Percentiles rank a stretch among this genome's conserved stretches.
Conservation (phyloP, 2,797 vertebrate species). For the Eidolon dupreanum region DNA sequence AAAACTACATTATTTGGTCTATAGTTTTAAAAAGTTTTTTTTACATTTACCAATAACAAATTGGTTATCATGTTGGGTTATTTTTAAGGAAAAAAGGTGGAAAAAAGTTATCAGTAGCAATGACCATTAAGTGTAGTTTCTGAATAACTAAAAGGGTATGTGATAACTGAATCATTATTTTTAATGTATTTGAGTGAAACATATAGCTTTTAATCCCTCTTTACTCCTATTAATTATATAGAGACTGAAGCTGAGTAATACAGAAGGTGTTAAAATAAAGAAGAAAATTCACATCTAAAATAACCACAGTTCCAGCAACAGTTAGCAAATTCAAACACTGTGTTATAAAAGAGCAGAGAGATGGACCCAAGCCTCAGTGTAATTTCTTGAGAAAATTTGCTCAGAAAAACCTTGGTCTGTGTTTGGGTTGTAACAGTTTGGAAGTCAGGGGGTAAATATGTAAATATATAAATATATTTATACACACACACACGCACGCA, state of each 20-base stretch:
- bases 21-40: not conserved
- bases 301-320: not conserved
- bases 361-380: not conserved
- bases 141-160: not conserved
- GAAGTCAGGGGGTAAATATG: too few species aligned
- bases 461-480: not conserved
- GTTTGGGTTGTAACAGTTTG: not conserved
- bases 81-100: not conserved
- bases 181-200: slow-evolving; percentile 15
- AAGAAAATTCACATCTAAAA: not conserved
- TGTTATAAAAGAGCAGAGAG: not conserved
- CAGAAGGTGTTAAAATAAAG: not conserved
- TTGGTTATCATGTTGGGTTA: not conserved
- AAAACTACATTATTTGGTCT: not conserved
- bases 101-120: not conserved
- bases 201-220: not conserved
- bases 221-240: not conserved
- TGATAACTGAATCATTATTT: not conserved
- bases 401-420: not conserved
- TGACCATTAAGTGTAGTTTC: not conserved
- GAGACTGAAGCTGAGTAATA: not conserved
- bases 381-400: not conserved
- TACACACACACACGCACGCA: not conserved
- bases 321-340: not conserved
- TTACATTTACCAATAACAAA: not conserved